phyloP scores from a whole-genome alignment of 2,797 vertebrate genomes.

The Enteromius mattozi region DNA sequence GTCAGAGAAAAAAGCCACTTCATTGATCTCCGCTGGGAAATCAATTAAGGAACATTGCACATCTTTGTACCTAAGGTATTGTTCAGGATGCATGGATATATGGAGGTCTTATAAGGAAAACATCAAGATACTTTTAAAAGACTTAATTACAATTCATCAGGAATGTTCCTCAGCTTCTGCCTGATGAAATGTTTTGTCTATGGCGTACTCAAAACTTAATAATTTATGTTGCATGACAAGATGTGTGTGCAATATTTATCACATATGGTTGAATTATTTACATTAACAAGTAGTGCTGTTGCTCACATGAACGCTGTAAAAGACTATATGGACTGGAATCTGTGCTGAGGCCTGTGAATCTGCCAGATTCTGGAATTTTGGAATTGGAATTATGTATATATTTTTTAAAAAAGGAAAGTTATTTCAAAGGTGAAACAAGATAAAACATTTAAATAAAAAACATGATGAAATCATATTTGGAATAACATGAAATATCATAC shows the following conservation, averaged over 20 bases:
- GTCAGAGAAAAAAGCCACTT: neutral
- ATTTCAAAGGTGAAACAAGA: neutral
- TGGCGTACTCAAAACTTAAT: neutral
- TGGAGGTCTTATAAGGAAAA: neutral
- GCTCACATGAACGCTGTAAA: constrained; percentile 43
- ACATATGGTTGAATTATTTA: constrained; percentile 57
- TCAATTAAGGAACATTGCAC: neutral
- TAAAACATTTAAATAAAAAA: neutral
- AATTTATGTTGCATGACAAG: constrained; percentile 37
- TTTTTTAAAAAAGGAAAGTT: too few species aligned
- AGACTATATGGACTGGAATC: constrained; percentile 39
- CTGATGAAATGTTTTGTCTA: neutral
- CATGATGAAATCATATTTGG: neutral
- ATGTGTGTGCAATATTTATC: constrained; percentile 56
- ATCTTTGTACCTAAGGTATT: neutral
- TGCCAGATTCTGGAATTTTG: neutral
- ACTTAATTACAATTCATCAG: neutral
- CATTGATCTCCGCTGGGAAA: neutral
- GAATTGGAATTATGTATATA: neutral
- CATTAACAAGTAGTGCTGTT: constrained; percentile 38
- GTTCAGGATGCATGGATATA: neutral
- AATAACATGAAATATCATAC: neutral
- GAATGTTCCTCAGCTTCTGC: neutral
- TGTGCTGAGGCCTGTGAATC: constrained; percentile 17
- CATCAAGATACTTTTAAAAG: neutral